Evolutionary conservation across 1,140 invertebrate genomes (phyloP), one percentile per base, ranked within the genome.

Genomic region (Lucilia sericata): DNA sequence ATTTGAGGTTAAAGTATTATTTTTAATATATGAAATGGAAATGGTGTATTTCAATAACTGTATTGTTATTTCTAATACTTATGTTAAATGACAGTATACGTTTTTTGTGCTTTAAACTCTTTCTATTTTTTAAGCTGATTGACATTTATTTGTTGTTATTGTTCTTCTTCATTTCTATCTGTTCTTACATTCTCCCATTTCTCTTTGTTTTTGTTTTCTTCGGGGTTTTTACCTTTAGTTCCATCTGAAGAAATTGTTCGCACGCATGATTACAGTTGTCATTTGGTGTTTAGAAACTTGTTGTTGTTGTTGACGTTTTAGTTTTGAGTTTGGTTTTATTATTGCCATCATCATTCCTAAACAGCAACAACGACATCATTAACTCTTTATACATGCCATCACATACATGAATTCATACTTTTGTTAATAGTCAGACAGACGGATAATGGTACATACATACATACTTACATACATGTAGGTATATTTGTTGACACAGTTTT

Each of bases 191-290:
- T 42, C 12, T 55, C 51, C 51, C 51, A 55, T 55, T 14, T 55
- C 12, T 55, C 17, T 55, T 14, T 7, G 25, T 55, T 55, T 17
- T 14, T 42, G 42, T 42, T 42, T 42, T 42, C 10, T 42, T 42
- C 5, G 5, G 2, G 42, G 2, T 42, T 42, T 42, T 42, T 42
- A 42, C 10, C 42, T 42, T 8, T 42, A 10, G 5, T 42, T 42
- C 10, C 10, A 8, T 42, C 10, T 7, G 21, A 19, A 70, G 12
- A 70, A 70, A 21, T 47, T 78, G 17, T 78, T 78, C 36, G 75
- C 42, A 80, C 76, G 42, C 76, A 80, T 49, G 19, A 80, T 80
- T 80, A 80, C 76, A 80, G n/a, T 80, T 49, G 76, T 49, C 42
- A 51, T 42, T 80, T 47, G 76, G 36, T 70, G 21, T 70, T 70